phyloP scores from a whole-genome alignment of 2,797 vertebrate genomes.

The Rhinogobio ventralis region DNA sequence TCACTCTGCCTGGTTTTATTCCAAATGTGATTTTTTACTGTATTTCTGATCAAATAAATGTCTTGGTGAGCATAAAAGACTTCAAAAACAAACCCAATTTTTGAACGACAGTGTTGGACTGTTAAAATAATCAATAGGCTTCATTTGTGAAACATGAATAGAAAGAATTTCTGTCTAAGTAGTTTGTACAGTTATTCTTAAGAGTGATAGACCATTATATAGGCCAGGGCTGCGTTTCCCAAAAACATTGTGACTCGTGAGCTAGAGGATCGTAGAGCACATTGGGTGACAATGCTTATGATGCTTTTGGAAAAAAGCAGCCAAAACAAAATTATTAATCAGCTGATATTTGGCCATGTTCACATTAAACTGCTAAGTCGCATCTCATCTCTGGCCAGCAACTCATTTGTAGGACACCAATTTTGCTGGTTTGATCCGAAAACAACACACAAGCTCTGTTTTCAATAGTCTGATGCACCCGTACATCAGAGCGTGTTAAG shows the following conservation, averaged over 20 bases:
- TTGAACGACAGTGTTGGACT: too few species aligned
- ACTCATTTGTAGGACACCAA: slow-evolving; percentile 15
- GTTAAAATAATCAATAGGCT: too few species aligned
- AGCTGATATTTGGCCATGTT: not conserved
- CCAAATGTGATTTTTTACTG: too few species aligned
- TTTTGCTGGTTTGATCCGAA: slow-evolving; percentile 41
- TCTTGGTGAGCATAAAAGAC: not conserved
- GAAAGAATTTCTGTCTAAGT: too few species aligned
- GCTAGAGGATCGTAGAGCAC: not conserved
- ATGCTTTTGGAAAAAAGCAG: not conserved
- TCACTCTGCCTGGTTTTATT: too few species aligned
- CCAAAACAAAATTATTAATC: not conserved
- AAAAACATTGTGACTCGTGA: not conserved
- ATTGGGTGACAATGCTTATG: not conserved
- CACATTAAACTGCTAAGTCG: not conserved
- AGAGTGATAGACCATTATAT: too few species aligned
- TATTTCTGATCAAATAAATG: not conserved
- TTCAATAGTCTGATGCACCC: slow-evolving; percentile 31
- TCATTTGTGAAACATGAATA: too few species aligned
- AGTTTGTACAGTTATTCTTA: too few species aligned
- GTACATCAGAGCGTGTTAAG: slow-evolving; percentile 45
- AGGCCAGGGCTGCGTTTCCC: too few species aligned
- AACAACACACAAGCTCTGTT: slow-evolving; percentile 44
- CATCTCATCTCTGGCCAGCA: not conserved
- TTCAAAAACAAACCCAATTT: too few species aligned